phyloP scores from a whole-genome alignment of 2,888 invertebrate genomes.

The Pollenia labialis region DNA sequence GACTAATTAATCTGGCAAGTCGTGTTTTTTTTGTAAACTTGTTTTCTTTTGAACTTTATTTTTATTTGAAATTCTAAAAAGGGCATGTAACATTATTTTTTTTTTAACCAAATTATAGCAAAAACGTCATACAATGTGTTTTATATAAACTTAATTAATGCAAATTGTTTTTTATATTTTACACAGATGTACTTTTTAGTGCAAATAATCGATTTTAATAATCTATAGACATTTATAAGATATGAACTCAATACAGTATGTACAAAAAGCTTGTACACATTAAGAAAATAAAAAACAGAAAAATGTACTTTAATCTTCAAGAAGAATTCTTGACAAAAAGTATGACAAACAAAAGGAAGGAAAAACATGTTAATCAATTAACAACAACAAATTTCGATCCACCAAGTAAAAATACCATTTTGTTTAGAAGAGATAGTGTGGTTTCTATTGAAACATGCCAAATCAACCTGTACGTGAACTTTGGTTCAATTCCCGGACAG shows the following conservation, averaged over 20 bases:
- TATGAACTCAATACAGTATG: slow-evolving; percentile 16
- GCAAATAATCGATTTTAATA: slow-evolving; percentile 50
- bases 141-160: slow-evolving; percentile 35
- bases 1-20: not conserved
- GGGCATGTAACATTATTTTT: not conserved
- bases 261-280: not conserved
- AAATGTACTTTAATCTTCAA: too few species aligned
- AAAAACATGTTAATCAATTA: too few species aligned
- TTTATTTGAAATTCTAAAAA: slow-evolving; percentile 5
- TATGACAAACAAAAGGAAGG: too few species aligned
- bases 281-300: not conserved
- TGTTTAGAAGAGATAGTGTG: too few species aligned
- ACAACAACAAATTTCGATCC: too few species aligned
- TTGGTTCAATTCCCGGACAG: too few species aligned
- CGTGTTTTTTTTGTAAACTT: slow-evolving; percentile 26
- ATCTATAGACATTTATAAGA: not conserved
- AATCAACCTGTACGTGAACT: too few species aligned
- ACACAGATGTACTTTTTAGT: slow-evolving; percentile 27
- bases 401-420: too few species aligned
- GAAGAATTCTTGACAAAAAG: too few species aligned
- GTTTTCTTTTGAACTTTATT: slow-evolving; percentile 35
- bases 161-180: slow-evolving; percentile 30
- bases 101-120: not conserved
- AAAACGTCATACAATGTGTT: slow-evolving; percentile 40
- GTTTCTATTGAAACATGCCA: too few species aligned